phyloP scores from a whole-genome alignment of 2,888 invertebrate genomes.

The Opisthograptis luteolata region DNA sequence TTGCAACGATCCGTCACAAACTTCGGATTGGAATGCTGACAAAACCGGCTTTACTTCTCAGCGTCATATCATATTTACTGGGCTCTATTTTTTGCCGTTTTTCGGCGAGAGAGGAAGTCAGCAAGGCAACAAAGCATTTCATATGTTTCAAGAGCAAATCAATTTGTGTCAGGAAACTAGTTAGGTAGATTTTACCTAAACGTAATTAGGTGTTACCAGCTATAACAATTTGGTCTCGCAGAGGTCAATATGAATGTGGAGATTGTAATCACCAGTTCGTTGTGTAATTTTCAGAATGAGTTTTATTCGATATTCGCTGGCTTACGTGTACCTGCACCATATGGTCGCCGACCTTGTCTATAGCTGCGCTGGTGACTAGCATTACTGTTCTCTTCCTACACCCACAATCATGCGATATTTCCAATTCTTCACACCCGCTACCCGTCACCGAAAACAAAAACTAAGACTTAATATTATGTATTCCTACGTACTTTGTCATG shows the following conservation, averaged over 20 bases:
- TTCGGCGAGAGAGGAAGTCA: conserved; percentile 47
- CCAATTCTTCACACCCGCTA: conserved; percentile 52
- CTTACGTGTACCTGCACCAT: conserved; percentile 58
- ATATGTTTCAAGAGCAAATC: conserved; percentile 51
- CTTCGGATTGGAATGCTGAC: conserved; percentile 27
- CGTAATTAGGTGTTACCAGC: conserved; percentile 30
- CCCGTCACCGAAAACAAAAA: conserved; percentile 31
- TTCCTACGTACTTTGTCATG: conserved; percentile 31
- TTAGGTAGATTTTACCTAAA: conserved; percentile 15
- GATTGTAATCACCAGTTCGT: conserved; percentile 40
- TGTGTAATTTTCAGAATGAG: conserved; percentile 50
- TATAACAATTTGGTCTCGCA: conserved; percentile 33
- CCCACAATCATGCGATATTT: conserved; percentile 62
- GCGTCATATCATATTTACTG: conserved; percentile 31
- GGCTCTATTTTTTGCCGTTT: conserved; percentile 44
- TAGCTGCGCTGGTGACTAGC: conserved; percentile 54
- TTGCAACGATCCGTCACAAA: conserved; percentile 12
- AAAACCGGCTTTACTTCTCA: conserved; percentile 33
- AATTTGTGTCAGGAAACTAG: conserved; percentile 52
- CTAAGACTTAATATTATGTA: conserved; percentile 23
- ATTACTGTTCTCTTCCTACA: conserved; percentile 60
- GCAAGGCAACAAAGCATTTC: conserved; percentile 48
- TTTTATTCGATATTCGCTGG: conserved; percentile 43
- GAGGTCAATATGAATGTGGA: conserved; percentile 40
- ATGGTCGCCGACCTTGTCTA: conserved; percentile 74